Conservation (phyloP, 2,113 vertebrate genomes). For the Centropus unirufus region DNA sequence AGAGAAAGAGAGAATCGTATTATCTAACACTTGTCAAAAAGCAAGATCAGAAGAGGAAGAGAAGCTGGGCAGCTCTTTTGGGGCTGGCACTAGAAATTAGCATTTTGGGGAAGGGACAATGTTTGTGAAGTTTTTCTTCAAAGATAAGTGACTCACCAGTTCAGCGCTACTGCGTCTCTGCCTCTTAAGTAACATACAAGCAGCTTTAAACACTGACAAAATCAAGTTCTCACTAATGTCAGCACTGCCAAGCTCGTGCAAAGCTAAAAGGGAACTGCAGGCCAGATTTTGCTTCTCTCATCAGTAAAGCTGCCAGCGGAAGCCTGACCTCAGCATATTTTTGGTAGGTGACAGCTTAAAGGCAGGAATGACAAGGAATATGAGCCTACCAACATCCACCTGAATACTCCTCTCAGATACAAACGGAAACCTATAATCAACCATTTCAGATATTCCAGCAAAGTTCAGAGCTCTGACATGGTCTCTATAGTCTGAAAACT, state of each 20-base stretch:
- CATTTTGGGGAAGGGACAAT: neutral
- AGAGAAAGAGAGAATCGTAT: neutral
- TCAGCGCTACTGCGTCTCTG: neutral
- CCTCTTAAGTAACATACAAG: conserved; percentile 6
- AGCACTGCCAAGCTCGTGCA: conserved; percentile 30
- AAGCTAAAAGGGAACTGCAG: conserved; percentile 29
- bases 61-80: neutral
- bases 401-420: neutral
- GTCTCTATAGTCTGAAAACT: conserved; percentile 5
- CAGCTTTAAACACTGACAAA: conserved; percentile 35
- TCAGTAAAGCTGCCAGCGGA: neutral
- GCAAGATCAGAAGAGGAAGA: too few species aligned
- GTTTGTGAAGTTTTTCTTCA: neutral
- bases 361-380: neutral
- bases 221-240: conserved; percentile 58
- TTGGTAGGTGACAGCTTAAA: conserved; percentile 9
- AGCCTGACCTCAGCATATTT: conserved; percentile 43
- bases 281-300: conserved; percentile 6
- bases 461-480: conserved; percentile 10
- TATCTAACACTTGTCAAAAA: neutral
- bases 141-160: neutral
- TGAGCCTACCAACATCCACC: neutral
- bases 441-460: neutral
- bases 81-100: neutral
- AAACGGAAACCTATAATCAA: neutral